Evolutionary conservation across 2,888 invertebrate species (phyloP).

Genomic region (Zaprionus bogoriensis): DNA sequence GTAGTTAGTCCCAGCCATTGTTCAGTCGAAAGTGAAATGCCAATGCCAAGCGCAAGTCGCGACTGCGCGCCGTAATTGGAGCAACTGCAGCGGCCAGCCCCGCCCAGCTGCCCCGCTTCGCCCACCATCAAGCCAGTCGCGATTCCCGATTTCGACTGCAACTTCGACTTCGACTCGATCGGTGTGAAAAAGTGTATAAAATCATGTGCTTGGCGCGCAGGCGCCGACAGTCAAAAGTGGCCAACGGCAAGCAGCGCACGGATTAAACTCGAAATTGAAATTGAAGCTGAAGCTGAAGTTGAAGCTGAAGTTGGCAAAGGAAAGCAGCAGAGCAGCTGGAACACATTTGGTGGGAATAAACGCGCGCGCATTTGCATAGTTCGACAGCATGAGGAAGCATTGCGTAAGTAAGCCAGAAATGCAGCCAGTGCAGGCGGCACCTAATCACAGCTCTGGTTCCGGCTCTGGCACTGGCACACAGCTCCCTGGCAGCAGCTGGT

Average conservation of each 20-base stretch:
- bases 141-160: not conserved
- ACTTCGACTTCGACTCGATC: conserved; percentile 7
- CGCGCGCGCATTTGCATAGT: not conserved
- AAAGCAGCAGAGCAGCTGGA: too few species aligned
- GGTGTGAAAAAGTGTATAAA: conserved; percentile 65
- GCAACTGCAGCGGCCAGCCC: conserved; percentile 39
- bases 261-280: not conserved
- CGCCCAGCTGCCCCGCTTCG: not conserved
- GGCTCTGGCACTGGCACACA: conserved; percentile 20
- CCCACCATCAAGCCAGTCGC: too few species aligned
- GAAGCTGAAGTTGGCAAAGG: too few species aligned
- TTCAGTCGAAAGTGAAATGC: conserved; percentile 69
- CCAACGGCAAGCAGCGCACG: conserved; percentile 37
- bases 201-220: conserved; percentile 69
- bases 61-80: conserved; percentile 60
- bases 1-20: conserved; percentile 41
- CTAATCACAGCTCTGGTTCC: not conserved
- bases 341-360: not conserved
- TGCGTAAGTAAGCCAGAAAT: conserved; percentile 64
- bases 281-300: too few species aligned
- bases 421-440: conserved; percentile 18
- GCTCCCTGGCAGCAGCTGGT: conserved; percentile 41
- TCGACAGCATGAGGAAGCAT: conserved; percentile 68
- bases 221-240: conserved; percentile 64
- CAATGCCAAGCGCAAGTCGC: conserved; percentile 63